phyloP scores from a whole-genome alignment of 2,113 vertebrate genomes.

The Corythornis cristatus region DNA sequence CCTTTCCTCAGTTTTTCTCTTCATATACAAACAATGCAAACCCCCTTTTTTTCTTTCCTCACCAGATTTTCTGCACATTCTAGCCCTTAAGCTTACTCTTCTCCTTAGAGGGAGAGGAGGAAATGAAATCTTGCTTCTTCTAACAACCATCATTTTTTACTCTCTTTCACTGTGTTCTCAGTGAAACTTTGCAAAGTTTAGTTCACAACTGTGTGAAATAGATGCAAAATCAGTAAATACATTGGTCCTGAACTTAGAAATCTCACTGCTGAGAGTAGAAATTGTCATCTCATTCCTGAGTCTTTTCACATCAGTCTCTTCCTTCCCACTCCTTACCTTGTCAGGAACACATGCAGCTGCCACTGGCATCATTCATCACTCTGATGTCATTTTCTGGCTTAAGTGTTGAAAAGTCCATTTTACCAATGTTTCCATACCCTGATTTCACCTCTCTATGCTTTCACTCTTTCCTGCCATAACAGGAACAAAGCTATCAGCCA shows the following conservation, averaged over 20 bases:
- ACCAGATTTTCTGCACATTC: neutral
- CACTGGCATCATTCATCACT: neutral
- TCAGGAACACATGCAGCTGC: neutral
- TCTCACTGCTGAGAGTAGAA: neutral
- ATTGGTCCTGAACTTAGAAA: neutral
- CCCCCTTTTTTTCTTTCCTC: neutral
- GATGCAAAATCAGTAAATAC: neutral
- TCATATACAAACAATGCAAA: neutral
- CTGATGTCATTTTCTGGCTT: neutral
- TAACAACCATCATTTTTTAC: neutral
- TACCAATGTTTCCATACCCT: neutral
- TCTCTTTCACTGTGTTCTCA: neutral
- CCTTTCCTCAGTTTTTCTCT: neutral
- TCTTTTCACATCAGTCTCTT: neutral
- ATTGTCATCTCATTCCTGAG: neutral
- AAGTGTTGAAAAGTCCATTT: neutral
- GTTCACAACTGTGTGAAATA: neutral
- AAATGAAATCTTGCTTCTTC: neutral
- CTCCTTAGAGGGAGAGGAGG: neutral
- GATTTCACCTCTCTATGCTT: neutral
- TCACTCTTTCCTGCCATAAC: neutral
- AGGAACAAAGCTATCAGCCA: neutral
- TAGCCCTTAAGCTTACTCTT: neutral
- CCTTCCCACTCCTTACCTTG: neutral
- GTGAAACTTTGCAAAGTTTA: neutral